phyloP scores from a whole-genome alignment of 2,113 vertebrate species.

The Choloepus hoffmanni region DNA sequence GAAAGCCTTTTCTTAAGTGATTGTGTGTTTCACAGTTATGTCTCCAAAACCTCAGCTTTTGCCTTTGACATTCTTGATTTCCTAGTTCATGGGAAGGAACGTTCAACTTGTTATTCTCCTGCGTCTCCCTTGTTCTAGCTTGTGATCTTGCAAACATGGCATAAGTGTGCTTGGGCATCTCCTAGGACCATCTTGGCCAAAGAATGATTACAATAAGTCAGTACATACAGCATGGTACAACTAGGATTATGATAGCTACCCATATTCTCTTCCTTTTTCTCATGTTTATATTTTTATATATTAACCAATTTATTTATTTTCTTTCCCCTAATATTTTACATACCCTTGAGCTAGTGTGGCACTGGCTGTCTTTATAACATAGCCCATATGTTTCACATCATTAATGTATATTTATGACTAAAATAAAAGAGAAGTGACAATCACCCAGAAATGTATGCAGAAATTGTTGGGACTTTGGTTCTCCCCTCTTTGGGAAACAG shows the following conservation, averaged over 20 bases:
- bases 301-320: neutral
- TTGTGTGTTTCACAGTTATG: neutral
- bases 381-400: neutral
- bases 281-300: neutral
- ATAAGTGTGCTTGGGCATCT: neutral
- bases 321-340: neutral
- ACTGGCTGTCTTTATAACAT: neutral
- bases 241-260: neutral
- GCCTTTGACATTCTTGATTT: neutral
- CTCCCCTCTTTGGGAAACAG: neutral
- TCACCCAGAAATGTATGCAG: neutral
- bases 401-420: neutral
- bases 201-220: neutral
- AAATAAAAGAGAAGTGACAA: neutral
- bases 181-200: neutral
- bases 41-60: neutral
- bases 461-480: neutral
- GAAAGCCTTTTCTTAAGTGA: neutral
- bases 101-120: neutral
- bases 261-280: neutral
- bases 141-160: neutral
- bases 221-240: neutral
- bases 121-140: neutral
- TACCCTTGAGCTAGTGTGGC: neutral
- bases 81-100: neutral